These are phyloP conservation scores for Sarcophaga carnaria DNA, from an alignment of 2,888 invertebrate species.

Conservation along the genomic window DNA sequence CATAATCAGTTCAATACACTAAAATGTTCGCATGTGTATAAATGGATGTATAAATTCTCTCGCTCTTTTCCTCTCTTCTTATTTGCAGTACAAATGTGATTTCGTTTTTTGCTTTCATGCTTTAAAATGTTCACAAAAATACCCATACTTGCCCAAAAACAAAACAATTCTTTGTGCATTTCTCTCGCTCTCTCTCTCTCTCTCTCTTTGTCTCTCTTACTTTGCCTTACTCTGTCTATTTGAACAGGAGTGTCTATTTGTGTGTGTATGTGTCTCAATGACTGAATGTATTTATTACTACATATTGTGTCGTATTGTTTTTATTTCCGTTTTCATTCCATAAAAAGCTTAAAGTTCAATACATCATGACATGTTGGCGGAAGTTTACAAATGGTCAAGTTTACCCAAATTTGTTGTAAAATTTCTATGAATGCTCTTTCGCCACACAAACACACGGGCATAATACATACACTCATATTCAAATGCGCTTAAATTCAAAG, in stretches of 20 bases:
- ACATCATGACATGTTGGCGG: slow-evolving; percentile 62
- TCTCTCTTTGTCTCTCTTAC: no score
- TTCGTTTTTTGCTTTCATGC: neutral
- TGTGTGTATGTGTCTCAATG: no score
- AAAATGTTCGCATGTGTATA: neutral
- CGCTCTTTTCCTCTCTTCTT: slow-evolving; percentile 6
- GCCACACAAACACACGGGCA: no score
- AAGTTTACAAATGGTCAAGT: slow-evolving; percentile 60
- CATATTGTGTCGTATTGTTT: slow-evolving; percentile 24
- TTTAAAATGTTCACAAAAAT: neutral
- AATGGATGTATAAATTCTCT: neutral
- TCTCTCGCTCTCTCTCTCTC: no score
- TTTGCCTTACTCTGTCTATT: no score
- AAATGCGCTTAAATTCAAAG: neutral
- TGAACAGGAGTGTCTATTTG: no score
- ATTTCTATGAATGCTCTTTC: slow-evolving; percentile 35
- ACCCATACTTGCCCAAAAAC: no score
- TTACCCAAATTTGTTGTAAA: slow-evolving; percentile 51
- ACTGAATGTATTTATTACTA: neutral
- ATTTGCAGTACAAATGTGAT: neutral
- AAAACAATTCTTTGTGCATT: no score
- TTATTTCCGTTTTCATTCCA: slow-evolving; percentile 1
- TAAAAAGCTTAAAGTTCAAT: slow-evolving; percentile 61
- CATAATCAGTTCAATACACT: slow-evolving; percentile 43
- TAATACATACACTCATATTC: neutral